Evolutionary conservation across 2,113 vertebrate genomes (phyloP).

Genomic region (Delphinapterus leucas): DNA sequence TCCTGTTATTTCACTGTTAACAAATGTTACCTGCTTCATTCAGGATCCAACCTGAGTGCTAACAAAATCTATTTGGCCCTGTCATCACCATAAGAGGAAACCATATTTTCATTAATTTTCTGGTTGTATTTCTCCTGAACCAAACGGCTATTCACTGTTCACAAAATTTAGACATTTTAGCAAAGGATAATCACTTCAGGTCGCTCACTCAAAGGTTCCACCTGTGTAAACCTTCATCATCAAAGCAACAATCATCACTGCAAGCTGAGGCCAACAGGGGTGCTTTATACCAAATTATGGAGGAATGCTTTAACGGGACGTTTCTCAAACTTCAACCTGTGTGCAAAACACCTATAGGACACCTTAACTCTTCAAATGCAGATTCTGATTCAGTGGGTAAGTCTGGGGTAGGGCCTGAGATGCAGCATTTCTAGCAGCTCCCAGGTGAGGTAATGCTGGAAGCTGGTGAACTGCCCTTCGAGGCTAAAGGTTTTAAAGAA

Average conservation of each 20-base stretch:
- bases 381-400: neutral
- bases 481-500: neutral
- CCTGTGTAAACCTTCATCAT: neutral
- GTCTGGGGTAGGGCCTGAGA: neutral
- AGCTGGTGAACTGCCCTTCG: neutral
- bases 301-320: neutral
- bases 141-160: constrained; percentile 18
- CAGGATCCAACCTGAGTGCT: neutral
- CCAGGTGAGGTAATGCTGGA: neutral
- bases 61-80: neutral
- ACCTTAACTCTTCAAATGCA: neutral
- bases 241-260: neutral
- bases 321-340: neutral
- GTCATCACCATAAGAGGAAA: neutral
- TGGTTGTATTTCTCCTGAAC: neutral
- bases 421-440: neutral
- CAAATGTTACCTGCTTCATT: neutral
- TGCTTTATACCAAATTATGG: neutral
- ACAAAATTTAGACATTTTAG: constrained; percentile 39
- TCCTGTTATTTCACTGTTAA: neutral
- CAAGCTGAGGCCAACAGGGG: neutral
- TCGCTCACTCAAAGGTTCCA: neutral
- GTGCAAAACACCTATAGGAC: neutral
- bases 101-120: neutral
- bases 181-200: neutral